A percentile compares a stretch with the other conserved stretches of the same genome.
These are phyloP conservation scores for Leptothorax acervorum DNA, from an alignment of 2,888 invertebrate species.

Conservation along the genomic window DNA sequence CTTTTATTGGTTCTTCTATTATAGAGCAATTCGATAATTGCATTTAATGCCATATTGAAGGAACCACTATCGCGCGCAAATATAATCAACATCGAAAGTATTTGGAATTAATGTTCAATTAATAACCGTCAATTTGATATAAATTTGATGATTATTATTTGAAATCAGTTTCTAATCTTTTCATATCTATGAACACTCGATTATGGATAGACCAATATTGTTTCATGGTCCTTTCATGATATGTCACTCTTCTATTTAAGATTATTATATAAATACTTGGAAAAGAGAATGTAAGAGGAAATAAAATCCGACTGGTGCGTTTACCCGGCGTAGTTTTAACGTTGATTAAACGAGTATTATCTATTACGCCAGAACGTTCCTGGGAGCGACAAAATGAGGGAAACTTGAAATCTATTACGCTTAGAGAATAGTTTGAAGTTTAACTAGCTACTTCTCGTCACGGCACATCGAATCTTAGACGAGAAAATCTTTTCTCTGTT, in stretches of 20 bases:
- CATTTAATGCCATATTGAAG: neutral
- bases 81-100: neutral
- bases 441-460: constrained; percentile 25
- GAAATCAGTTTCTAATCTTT: neutral
- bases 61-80: neutral
- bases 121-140: constrained; percentile 9
- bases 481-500: constrained; percentile 43
- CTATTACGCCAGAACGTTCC: neutral
- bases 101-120: constrained; percentile 8
- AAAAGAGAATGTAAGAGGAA: neutral
- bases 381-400: neutral
- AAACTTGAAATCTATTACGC: constrained; percentile 23
- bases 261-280: neutral
- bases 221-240: neutral
- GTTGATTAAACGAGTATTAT: constrained; percentile 20
- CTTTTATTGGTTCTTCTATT: neutral
- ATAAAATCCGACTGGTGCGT: constrained; percentile 10
- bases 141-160: neutral
- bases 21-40: neutral
- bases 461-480: constrained; percentile 69
- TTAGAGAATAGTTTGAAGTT: constrained; percentile 34
- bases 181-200: neutral
- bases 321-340: neutral
- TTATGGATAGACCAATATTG: neutral
- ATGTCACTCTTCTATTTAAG: neutral